These are phyloP conservation scores for Zoanthus sociatus DNA, from an alignment of 92 coral and sea anemone genomes.

Conservation along the genomic window DNA sequence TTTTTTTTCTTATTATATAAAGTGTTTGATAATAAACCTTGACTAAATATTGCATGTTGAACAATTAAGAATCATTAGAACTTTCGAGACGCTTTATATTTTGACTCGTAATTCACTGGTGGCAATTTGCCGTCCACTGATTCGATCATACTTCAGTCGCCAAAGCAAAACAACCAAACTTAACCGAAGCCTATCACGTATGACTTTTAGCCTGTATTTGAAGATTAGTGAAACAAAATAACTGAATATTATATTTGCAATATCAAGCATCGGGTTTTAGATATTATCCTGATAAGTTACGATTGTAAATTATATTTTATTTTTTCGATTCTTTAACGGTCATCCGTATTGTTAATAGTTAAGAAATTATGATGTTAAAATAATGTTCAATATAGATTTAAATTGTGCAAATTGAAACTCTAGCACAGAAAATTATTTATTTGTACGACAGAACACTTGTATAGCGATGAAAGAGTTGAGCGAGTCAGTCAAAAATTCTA, in stretches of 20 bases:
- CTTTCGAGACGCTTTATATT: constrained; percentile 47
- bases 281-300: background rate
- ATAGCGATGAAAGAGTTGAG: background rate
- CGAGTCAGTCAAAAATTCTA: too few species aligned
- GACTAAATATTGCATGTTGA: constrained; percentile 26
- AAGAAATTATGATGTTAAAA: background rate
- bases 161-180: constrained; percentile 33
- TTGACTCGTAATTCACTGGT: constrained; percentile 12
- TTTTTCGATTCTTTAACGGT: background rate
- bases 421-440: background rate
- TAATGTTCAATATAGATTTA: background rate
- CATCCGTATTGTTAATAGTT: background rate
- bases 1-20: background rate
- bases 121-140: background rate
- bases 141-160: constrained; percentile 6
- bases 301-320: background rate
- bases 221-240: background rate
- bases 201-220: background rate
- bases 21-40: background rate
- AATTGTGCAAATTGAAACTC: background rate
- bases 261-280: background rate
- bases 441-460: background rate
- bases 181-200: background rate
- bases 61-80: constrained; percentile 34
- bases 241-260: background rate